Evolutionary conservation across 2,113 vertebrate species (phyloP).

Genomic region (Pogona vitticeps): DNA sequence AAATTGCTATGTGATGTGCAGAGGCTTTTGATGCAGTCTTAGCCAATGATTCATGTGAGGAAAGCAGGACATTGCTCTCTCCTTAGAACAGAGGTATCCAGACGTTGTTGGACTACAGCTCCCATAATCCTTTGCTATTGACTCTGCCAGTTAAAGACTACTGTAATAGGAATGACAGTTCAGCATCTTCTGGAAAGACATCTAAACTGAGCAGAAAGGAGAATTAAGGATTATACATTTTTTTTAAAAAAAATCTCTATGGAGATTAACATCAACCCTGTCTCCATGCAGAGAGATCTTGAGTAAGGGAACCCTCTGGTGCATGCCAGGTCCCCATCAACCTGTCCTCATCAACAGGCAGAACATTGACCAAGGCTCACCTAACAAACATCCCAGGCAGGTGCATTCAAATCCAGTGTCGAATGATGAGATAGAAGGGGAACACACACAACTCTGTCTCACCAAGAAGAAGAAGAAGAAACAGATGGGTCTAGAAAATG

Average conservation of each 20-base stretch:
- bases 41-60: too few species aligned
- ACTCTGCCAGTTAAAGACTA: too few species aligned
- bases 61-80: neutral
- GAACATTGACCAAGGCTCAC: neutral
- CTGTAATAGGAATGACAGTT: neutral
- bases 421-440: neutral
- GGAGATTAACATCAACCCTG: neutral
- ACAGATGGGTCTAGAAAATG: slow-evolving; percentile 23
- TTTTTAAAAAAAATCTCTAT: too few species aligned
- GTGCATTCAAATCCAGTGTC: neutral
- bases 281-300: neutral
- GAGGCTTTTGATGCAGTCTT: too few species aligned
- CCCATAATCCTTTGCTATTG: too few species aligned
- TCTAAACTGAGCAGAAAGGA: too few species aligned
- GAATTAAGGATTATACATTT: too few species aligned
- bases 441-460: neutral
- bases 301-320: neutral
- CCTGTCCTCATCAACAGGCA: neutral
- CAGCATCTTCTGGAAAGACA: too few species aligned
- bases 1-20: too few species aligned
- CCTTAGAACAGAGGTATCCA: neutral
- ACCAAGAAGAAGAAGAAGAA: neutral
- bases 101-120: neutral
- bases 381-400: neutral
- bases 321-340: neutral